Evolutionary conservation across 2,888 invertebrate species (phyloP), one percentile per base, ranked within the genome.

Genomic region (Zaprionus obscuricornis): DNA sequence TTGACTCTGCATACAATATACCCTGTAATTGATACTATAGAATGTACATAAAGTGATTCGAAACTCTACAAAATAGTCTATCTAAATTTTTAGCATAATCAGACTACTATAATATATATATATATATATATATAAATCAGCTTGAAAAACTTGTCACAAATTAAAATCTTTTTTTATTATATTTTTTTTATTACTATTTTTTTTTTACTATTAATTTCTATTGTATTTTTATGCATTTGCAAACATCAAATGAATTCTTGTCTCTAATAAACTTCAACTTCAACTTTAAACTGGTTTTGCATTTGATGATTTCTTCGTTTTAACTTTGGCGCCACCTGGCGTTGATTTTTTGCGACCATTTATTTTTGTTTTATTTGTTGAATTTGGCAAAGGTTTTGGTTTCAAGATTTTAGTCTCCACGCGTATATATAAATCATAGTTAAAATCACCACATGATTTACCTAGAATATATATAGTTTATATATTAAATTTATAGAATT

Each of bases 381-480:
- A 62, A 59, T 74, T 81, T 6, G 81, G 40, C n/a, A 72, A 46
- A 1, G 83, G 85, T 31, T 88, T 90, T 1, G 85, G 84, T 55
- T 90, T 90, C 1, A 85, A 65, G 34, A 82, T 75, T 50, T 89
- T 89, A 4, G 89, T 77, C 62, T 89, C 89, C 5, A 89, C 84
- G 18, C 90, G 86, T 13, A 86, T 85, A 69, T 89, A 90, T 3
- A 90, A 74, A 78, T 90, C 90, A 62, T 90, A 90, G 66, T 88
- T 90, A 45, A 89, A 90, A 43, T 90, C 89, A 10, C 81, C 86
- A 54, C 90, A 90, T n/a, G 77, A 72, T 55, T 87, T 87, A 3
- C 90, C 90, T 90, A 33, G 0, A 56, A 56, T 40, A 16, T 13
- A 13, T 17, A 40, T 14, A 43, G 51, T n/a, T 11, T 1, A 8